phyloP scores from a whole-genome alignment of 2,113 vertebrate genomes.

The Echinops telfairi region DNA sequence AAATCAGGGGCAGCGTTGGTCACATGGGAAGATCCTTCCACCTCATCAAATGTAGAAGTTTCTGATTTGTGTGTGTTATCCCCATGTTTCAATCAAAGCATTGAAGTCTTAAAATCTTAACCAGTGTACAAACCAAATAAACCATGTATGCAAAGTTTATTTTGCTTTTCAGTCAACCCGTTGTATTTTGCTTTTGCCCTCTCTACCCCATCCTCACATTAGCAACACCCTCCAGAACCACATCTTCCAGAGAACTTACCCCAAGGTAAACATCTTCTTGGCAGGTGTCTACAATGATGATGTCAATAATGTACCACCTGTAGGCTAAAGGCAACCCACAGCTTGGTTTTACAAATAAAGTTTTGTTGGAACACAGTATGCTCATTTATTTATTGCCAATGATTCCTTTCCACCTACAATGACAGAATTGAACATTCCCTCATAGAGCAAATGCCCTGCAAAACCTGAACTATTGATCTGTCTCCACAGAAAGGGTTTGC shows the following conservation, averaged over 20 bases:
- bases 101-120: not conserved
- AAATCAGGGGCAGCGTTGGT: too few relatives aligned
- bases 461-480: not conserved
- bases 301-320: not conserved
- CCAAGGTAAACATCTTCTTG: not conserved
- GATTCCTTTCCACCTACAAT: not conserved
- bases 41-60: not conserved
- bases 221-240: not conserved
- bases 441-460: not conserved
- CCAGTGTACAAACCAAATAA: not conserved
- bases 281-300: not conserved
- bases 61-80: not conserved
- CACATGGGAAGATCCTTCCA: not conserved
- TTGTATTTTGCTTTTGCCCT: too few relatives aligned
- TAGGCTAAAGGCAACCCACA: not conserved
- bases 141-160: not conserved
- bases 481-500: not conserved
- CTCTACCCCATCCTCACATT: not conserved
- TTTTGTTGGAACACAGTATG: constrained; percentile 26
- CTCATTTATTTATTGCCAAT: not conserved
- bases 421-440: not conserved
- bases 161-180: not conserved
- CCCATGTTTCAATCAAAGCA: not conserved
- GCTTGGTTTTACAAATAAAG: constrained; percentile 42
- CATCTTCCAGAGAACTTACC: not conserved